Conservation (phyloP, 2,113 vertebrate genomes). For the Ailurus styani region DNA sequence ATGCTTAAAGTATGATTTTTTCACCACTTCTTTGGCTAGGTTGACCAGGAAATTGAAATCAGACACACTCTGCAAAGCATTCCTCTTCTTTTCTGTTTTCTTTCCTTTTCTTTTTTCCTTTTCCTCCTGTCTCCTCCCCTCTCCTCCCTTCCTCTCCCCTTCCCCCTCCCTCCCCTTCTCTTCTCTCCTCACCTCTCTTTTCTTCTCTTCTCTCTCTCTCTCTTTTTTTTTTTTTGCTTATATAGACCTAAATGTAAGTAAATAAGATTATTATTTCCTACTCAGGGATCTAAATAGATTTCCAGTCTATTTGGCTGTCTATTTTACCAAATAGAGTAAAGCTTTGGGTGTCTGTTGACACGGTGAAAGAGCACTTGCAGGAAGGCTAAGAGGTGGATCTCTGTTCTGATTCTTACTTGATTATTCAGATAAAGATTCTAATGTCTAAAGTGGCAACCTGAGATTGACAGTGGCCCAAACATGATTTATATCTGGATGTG, state of each 20-base stretch:
- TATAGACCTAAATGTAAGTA: background rate
- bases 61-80: background rate
- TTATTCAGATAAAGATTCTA: background rate
- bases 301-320: no score
- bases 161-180: rapidly evolving
- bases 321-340: no score
- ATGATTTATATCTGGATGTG: background rate
- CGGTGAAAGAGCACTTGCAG: background rate
- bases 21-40: background rate
- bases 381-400: background rate
- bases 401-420: background rate
- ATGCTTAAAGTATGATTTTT: background rate
- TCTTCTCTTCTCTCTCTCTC: no score
- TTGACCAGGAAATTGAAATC: background rate
- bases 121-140: rapidly evolving
- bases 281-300: no score
- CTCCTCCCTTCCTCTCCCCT: rapidly evolving
- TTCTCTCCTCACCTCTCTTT: rapidly evolving
- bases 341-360: background rate
- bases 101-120: background rate
- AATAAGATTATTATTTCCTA: background rate
- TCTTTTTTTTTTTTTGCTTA: background rate
- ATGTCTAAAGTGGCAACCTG: background rate
- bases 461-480: background rate
- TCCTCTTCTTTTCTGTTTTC: background rate